phyloP scores from a whole-genome alignment of 2,888 invertebrate genomes.

The Leptogaster cylindrica region DNA sequence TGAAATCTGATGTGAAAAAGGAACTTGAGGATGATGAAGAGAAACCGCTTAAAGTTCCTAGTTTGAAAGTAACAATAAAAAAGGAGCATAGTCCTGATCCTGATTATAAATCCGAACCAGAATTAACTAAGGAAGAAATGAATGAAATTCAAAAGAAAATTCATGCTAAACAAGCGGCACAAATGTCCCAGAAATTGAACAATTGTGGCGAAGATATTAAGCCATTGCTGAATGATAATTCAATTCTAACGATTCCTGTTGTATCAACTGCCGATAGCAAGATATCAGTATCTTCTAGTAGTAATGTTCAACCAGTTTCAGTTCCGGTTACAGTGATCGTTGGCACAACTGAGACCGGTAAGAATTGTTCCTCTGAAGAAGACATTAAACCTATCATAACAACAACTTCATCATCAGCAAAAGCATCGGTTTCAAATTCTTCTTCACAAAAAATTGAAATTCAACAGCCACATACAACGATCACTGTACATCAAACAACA shows the following conservation, averaged over 20 bases:
- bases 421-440: conserved; percentile 10
- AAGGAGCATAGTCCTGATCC: conserved; percentile 41
- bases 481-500: conserved; percentile 49
- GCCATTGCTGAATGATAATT: conserved; percentile 12
- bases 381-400: conserved; percentile 36
- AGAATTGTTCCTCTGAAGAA: conserved; percentile 18
- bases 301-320: conserved; percentile 28
- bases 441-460: conserved; percentile 47
- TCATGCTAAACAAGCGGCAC: conserved; percentile 40
- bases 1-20: conserved; percentile 35
- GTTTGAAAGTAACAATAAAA: conserved; percentile 45
- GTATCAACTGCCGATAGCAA: conserved; percentile 14
- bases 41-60: conserved; percentile 40
- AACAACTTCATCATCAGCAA: conserved; percentile 4
- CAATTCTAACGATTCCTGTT: conserved; percentile 20
- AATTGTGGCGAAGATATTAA: conserved; percentile 21
- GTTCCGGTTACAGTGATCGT: conserved; percentile 50
- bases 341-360: conserved; percentile 29
- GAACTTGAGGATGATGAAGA: conserved; percentile 19
- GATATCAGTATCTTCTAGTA: conserved; percentile 20
- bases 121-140: conserved; percentile 48
- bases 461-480: conserved; percentile 49
- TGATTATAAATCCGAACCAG: conserved; percentile 39
- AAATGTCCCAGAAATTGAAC: neutral
- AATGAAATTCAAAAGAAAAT: conserved; percentile 48